A percentile compares a stretch with the other conserved stretches of the same genome.
Conservation (phyloP, 2,888 invertebrate species). For the Amblyjoppa proteus region DNA sequence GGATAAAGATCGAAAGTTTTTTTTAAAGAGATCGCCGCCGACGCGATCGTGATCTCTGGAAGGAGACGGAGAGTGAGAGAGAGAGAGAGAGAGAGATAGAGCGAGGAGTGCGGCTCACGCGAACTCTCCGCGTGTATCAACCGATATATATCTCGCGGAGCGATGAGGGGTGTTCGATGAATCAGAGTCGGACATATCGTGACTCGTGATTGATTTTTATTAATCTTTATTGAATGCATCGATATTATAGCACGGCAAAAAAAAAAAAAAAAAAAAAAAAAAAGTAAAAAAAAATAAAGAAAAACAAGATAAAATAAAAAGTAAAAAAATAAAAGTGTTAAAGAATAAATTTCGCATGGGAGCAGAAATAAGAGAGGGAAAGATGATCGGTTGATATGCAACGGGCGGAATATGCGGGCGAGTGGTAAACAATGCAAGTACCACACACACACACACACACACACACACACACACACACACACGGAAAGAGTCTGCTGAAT, state of each 20-base stretch:
- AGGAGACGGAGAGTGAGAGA: not conserved
- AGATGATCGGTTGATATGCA: conserved; percentile 77
- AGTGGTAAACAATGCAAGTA: conserved; percentile 73
- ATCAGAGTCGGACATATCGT: conserved; percentile 33
- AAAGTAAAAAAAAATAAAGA: too few species aligned
- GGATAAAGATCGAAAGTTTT: conserved; percentile 58
- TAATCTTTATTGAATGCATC: conserved; percentile 48
- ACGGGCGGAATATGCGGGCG: conserved; percentile 76
- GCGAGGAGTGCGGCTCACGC: not conserved
- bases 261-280: too few species aligned
- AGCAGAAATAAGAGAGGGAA: conserved; percentile 51
- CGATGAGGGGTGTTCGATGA: conserved; percentile 1
- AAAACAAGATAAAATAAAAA: not conserved
- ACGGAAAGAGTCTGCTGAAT: conserved; percentile 33
- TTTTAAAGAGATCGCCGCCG: conserved; percentile 46
- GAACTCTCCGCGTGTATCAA: not conserved
- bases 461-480: not conserved
- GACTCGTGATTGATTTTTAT: conserved; percentile 54
- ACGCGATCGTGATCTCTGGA: conserved; percentile 16
- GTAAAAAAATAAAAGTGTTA: not conserved
- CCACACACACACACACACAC: not conserved
- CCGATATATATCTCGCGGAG: not conserved
- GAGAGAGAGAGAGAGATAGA: too few species aligned
- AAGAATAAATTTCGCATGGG: conserved; percentile 45
- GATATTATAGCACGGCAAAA: not conserved